Percentiles rank a stretch among this genome's conserved stretches.
Conservation (phyloP, 2,113 vertebrate species). For the Rhynchomys soricoides region DNA sequence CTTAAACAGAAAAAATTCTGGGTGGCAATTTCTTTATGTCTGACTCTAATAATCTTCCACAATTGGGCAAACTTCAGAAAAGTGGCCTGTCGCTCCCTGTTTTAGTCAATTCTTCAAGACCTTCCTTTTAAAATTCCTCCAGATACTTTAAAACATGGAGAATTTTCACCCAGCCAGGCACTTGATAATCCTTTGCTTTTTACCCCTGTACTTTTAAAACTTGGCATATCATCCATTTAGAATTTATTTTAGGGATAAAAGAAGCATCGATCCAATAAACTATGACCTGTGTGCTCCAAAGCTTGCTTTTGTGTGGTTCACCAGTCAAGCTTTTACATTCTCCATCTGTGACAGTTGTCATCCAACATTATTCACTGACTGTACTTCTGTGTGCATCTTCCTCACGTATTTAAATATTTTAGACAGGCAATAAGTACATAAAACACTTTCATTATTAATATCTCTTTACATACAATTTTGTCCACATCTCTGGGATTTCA, state of each 20-base stretch:
- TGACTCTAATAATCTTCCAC: constrained; percentile 23
- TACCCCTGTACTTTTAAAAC: not conserved
- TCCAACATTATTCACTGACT: not conserved
- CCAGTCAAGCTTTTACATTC: not conserved
- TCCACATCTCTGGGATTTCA: not conserved
- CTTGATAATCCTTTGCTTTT: not conserved
- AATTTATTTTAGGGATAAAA: constrained; percentile 15
- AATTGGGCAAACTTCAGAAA: constrained; percentile 27
- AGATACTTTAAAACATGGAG: not conserved
- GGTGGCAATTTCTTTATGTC: constrained; percentile 34
- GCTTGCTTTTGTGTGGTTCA: not conserved
- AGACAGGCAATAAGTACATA: not conserved
- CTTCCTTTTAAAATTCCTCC: constrained; percentile 16
- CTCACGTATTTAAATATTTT: not conserved
- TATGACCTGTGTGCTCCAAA: not conserved
- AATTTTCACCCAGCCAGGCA: not conserved
- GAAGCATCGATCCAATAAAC: not conserved
- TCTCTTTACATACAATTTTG: not conserved
- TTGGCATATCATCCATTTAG: not conserved
- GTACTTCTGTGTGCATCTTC: not conserved
- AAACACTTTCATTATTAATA: not conserved
- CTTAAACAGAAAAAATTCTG: constrained; percentile 48
- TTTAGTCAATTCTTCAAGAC: not conserved
- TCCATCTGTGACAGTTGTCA: not conserved
- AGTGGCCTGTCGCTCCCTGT: not conserved